These are phyloP conservation scores for Xestia ashworthii DNA, from an alignment of 2,888 invertebrate genomes.

Conservation along the genomic window DNA sequence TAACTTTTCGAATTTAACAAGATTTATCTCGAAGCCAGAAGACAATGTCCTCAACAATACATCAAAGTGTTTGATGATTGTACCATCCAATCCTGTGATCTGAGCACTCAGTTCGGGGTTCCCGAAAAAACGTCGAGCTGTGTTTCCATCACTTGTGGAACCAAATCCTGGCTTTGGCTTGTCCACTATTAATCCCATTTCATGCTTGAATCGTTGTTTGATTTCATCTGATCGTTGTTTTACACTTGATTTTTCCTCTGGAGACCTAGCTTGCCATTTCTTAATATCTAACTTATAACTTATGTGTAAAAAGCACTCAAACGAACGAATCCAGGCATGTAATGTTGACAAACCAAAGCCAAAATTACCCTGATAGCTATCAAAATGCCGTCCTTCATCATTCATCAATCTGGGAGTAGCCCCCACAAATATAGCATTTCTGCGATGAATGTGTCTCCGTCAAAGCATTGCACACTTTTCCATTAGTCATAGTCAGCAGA, in stretches of 20 bases:
- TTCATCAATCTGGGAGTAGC: too few species aligned
- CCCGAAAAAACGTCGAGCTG: neutral
- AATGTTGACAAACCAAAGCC: slow-evolving; percentile 32
- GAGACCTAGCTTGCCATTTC: slow-evolving; percentile 27
- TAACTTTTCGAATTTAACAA: slow-evolving; percentile 31
- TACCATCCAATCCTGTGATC: slow-evolving; percentile 18
- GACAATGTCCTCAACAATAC: slow-evolving; percentile 32
- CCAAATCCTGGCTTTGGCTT: slow-evolving; percentile 46
- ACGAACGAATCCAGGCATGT: slow-evolving; percentile 29
- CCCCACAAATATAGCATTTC: too few species aligned
- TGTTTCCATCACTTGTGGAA: slow-evolving; percentile 13
- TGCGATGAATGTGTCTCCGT: too few species aligned
- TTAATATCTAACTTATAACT: slow-evolving; percentile 25
- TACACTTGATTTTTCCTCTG: slow-evolving; percentile 16
- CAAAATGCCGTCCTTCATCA: too few species aligned
- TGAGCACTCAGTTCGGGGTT: neutral
- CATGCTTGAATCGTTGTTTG: slow-evolving; percentile 25
- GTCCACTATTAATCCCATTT: slow-evolving; percentile 41
- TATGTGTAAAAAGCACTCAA: slow-evolving; percentile 8
- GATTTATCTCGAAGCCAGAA: slow-evolving; percentile 41
- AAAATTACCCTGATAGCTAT: too few species aligned
- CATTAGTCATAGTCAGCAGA: too few species aligned
- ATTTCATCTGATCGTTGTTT: slow-evolving; percentile 21
- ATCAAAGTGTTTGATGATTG: slow-evolving; percentile 31
- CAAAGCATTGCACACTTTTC: too few species aligned